Evolutionary conservation across 2,797 vertebrate species (phyloP), one percentile per base, ranked within the genome.

Genomic region (Loriculus beryllinus): DNA sequence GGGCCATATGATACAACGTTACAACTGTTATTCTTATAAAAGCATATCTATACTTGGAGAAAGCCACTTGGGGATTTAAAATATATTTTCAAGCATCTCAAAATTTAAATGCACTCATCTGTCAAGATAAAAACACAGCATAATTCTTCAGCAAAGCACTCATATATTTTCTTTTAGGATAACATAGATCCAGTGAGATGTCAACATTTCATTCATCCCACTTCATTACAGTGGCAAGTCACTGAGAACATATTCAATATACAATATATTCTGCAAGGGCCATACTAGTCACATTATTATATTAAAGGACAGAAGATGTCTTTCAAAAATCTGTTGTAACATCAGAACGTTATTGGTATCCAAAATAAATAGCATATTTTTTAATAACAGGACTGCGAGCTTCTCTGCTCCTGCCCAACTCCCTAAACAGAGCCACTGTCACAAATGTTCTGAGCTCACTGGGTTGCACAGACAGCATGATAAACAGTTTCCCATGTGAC

Each of bases 91-190:
- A 92, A 81, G 84, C 37, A 81, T 80, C 31, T 87, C 79, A 88
- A 85, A 80, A 91, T 78, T 63, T 72, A 90, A 92, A 93, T 87
- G 84, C 80, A 59, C 42, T 77, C 43, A 51, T 77, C 49, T 71
- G 75, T 85, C 79, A 87, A 63, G 72, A 91, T 37, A 82, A 82
- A 80, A 82, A 14, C n/a, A 35, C 18, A 68, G 74, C 71, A 48
- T 74, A 49, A 87, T 60, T 77, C 83, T 39, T 62, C 33, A 67
- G 42, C 4, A 17, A 45, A 69, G 62, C 37, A 2, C 10, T 51
- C 26, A 42, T 59, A 7, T 47, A 43, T 77, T 82, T 92, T 85
- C 81, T 68, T 82, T 74, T 33, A 79, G 51, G 37, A 57, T 40
- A 85, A 52, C n/a, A 56, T 2, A 87, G 75, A 94, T 77, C 62